These are phyloP conservation scores for Apostichopus japonicus DNA, from an alignment of 35 echinoderm and acorn worm species.

Conservation along the genomic window DNA sequence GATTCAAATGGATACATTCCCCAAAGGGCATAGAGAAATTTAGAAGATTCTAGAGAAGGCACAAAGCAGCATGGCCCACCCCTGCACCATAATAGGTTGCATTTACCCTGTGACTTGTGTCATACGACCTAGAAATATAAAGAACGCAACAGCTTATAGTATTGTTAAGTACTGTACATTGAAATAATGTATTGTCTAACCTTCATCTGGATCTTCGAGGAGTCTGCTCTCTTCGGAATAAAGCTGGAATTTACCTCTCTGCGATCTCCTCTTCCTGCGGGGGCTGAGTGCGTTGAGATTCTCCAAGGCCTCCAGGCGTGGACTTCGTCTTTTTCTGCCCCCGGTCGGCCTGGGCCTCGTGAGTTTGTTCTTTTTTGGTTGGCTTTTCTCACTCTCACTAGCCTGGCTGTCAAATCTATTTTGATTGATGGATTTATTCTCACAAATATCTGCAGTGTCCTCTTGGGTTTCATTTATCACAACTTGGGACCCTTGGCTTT, in stretches of 20 bases:
- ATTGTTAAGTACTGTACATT: background rate
- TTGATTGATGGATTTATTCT: background rate
- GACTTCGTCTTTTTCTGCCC: constrained; percentile 16
- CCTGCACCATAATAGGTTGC: too few species aligned
- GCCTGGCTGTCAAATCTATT: background rate
- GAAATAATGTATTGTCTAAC: background rate
- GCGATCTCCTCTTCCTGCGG: background rate
- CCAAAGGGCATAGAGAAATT: too few species aligned
- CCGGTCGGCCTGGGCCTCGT: background rate
- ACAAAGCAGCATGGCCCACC: too few species aligned
- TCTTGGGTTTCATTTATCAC: constrained; percentile 2
- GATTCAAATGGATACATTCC: too few species aligned
- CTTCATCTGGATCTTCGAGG: background rate
- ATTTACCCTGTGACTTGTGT: too few species aligned
- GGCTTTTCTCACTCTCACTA: background rate
- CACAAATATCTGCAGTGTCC: background rate
- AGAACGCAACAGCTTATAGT: background rate
- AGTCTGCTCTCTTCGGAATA: background rate
- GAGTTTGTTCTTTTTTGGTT: background rate
- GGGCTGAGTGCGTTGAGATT: constrained; percentile 13
- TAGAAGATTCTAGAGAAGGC: too few species aligned
- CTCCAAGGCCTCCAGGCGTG: background rate
- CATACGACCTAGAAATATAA: too few species aligned
- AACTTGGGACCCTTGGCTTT: background rate
- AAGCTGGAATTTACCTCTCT: constrained; percentile 30